phyloP scores from a whole-genome alignment of 2,888 invertebrate genomes.

The Trileptium ribeirensis region DNA sequence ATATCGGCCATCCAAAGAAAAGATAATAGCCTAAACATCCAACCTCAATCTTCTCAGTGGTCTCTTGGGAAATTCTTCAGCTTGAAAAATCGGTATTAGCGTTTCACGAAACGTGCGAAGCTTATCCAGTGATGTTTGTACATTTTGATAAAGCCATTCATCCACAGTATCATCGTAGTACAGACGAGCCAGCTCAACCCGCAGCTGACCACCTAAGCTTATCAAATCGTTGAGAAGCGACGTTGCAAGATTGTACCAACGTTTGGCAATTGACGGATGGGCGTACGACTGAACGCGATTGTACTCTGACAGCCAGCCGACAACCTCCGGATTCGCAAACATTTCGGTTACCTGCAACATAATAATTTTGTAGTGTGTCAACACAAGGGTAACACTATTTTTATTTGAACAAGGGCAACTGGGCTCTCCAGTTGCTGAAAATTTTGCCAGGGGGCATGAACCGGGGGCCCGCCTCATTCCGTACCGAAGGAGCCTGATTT shows the following conservation, averaged over 20 bases:
- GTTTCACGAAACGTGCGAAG: background rate
- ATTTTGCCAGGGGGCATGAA: too few species aligned
- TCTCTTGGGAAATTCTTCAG: background rate
- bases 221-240: background rate
- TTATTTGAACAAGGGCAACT: too few species aligned
- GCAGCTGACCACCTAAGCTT: background rate
- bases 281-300: conserved; percentile 14
- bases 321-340: background rate
- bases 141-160: conserved; percentile 19
- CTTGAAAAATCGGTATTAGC: background rate
- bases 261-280: background rate
- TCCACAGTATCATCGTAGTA: conserved; percentile 19
- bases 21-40: too few species aligned
- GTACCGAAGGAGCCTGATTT: too few species aligned
- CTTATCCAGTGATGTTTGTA: conserved; percentile 6
- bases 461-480: too few species aligned
- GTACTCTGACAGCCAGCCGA: conserved; percentile 14
- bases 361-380: too few species aligned
- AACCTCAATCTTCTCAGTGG: background rate
- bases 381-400: too few species aligned
- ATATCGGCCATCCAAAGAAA: too few species aligned
- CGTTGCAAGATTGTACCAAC: background rate
- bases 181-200: background rate
- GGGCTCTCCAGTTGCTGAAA: too few species aligned
- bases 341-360: background rate